These are phyloP conservation scores for Sander vitreus DNA, from an alignment of 2,113 vertebrate genomes.

Conservation along the genomic window DNA sequence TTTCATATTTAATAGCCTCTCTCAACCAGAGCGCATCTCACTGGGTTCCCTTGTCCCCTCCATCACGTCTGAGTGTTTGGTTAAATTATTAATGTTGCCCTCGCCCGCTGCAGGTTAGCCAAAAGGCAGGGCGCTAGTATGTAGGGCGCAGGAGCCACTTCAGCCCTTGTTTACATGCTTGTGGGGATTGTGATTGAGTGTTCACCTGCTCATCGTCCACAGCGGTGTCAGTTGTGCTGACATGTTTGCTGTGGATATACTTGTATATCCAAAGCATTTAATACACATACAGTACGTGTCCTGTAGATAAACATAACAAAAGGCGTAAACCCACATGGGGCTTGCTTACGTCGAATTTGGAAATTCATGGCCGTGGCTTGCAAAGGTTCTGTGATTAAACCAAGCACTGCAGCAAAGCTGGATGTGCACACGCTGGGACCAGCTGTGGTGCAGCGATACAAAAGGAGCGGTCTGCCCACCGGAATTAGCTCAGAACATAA, in stretches of 20 bases:
- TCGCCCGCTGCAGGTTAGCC: conserved; percentile 68
- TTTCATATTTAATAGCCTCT: conserved; percentile 82
- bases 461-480: conserved; percentile 38
- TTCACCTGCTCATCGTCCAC: conserved; percentile 58
- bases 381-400: conserved; percentile 65
- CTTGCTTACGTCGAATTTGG: not conserved
- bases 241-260: conserved; percentile 50
- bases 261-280: conserved; percentile 41
- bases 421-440: conserved; percentile 35
- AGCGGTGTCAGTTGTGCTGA: conserved; percentile 47
- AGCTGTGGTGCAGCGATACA: conserved; percentile 64
- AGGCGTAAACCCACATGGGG: conserved; percentile 21
- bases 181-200: conserved; percentile 69
- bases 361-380: conserved; percentile 45
- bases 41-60: conserved; percentile 62
- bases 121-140: conserved; percentile 33
- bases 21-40: conserved; percentile 66
- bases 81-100: conserved; percentile 82
- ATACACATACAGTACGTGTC: conserved; percentile 31
- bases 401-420: conserved; percentile 32
- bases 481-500: conserved; percentile 60
- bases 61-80: conserved; percentile 74
- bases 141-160: conserved; percentile 35
- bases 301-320: conserved; percentile 43
- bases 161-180: conserved; percentile 73